Base-by-base conservation (phyloP, 1,140 invertebrate genomes). In the Scaptodrosophila lebanonensis region DNA sequence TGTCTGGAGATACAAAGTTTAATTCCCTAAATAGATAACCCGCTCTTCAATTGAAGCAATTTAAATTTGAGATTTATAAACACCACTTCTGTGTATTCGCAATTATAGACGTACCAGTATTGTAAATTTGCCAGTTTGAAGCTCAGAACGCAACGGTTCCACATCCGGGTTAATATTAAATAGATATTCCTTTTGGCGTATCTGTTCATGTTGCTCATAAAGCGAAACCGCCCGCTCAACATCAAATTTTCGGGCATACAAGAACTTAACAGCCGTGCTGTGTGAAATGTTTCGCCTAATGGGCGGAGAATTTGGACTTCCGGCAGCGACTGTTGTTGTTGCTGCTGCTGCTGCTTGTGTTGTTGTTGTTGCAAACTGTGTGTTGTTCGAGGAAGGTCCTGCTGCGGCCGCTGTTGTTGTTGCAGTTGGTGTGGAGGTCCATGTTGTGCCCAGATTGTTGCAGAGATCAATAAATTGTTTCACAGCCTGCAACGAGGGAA, bases 161-260 rank as follows among this genome's bases (percentile, higher is more conserved):
- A 91, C 89, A 60, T 90, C 89, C 1, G 96, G 93, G 86, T 97
- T 92, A 68, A 98, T 93, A 43, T 92, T 89, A 20, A 91, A 90
- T 11, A 99, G 90, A 30, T 95, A 95, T 88, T 99, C 97, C 56
- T 93, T 89, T 56, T 92, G 89, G 53, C 97, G 90, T 2, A 94
- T 97, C 18, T 92, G 92, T 88, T 98, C 95, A 88, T 99, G 97
- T 82, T 96, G 93, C 75, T 96, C 91, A 87, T 95, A 98, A 5
- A 99, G 88, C 11, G 93, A 91, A 15, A 98, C 89, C 11, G 97
- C 96, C 75, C 97, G 90, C 12, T 91, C 88, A 17, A 98, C 93
- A 87, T 98, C 96, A 87, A 98, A 99, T 88, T 98, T 99, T 33
- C 97, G 91, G 43, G 97, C 97, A 75, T 95, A 93, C 66, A 98